Evolutionary conservation across 2,797 vertebrate species (phyloP).

Genomic region (Esox masquinongy): DNA sequence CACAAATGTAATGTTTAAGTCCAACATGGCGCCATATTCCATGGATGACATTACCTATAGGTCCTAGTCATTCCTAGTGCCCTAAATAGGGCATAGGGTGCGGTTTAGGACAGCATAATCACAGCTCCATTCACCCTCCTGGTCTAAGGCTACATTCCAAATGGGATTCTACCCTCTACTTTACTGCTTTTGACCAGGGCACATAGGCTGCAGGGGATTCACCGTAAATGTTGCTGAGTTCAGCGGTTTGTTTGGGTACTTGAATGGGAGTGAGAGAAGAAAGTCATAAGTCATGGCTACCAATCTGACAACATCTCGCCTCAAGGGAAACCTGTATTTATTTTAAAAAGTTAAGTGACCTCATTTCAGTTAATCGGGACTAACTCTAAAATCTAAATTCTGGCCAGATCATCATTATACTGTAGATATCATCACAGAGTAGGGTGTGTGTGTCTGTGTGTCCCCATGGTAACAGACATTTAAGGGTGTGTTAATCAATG

Average conservation of each 20-base stretch:
- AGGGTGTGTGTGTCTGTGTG: not conserved
- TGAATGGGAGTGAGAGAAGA: slow-evolving; percentile 16
- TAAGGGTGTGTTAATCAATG: slow-evolving; percentile 22
- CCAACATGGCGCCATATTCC: not conserved
- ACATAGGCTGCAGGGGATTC: not conserved
- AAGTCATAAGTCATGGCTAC: slow-evolving; percentile 31
- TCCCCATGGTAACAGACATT: slow-evolving; percentile 2
- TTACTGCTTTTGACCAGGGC: not conserved
- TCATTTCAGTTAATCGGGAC: slow-evolving; percentile 23
- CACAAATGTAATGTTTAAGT: not conserved
- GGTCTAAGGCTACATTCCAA: not conserved
- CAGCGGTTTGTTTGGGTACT: too few species aligned
- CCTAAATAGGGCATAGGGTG: not conserved
- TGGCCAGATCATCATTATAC: slow-evolving; percentile 21
- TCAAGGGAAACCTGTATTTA: slow-evolving; percentile 40
- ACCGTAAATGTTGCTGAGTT: slow-evolving; percentile 14
- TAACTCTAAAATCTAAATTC: not conserved
- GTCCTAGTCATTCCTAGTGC: not conserved
- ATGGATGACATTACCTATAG: not conserved
- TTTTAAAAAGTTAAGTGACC: slow-evolving; percentile 27
- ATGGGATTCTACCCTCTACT: not conserved
- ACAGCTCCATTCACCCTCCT: not conserved
- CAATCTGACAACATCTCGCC: slow-evolving; percentile 14
- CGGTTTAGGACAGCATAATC: not conserved
- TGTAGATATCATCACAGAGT: slow-evolving; percentile 5